phyloP scores from a whole-genome alignment of 2,797 vertebrate species.

The Discoglossus pictus region DNA sequence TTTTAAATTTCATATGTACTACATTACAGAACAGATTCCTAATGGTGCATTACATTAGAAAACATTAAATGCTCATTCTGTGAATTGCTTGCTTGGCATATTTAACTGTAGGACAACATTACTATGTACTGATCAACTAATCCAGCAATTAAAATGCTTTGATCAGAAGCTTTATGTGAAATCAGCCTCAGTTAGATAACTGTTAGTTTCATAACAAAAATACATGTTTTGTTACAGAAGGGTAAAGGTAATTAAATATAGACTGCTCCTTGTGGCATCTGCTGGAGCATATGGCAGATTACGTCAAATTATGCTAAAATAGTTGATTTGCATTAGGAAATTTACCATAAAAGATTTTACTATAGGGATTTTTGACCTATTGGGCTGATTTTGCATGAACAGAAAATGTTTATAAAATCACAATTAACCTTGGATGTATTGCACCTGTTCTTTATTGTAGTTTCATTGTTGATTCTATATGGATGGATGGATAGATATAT shows the following conservation, averaged over 20 bases:
- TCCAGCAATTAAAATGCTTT: neutral
- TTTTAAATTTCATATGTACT: too few species aligned
- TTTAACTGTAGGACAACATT: too few species aligned
- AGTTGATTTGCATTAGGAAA: constrained; percentile 17
- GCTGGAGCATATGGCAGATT: constrained; percentile 29
- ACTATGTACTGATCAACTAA: too few species aligned
- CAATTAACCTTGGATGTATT: too few species aligned
- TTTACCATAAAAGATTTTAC: neutral
- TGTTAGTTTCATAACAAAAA: neutral
- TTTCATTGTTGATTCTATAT: too few species aligned
- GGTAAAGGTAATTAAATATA: constrained; percentile 17
- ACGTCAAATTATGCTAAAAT: neutral
- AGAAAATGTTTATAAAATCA: neutral
- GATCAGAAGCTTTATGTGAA: neutral
- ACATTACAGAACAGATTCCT: too few species aligned
- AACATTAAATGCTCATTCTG: too few species aligned
- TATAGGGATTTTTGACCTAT: too few species aligned
- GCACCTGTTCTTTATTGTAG: too few species aligned
- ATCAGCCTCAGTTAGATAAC: neutral
- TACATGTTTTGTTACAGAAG: neutral
- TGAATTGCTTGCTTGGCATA: too few species aligned
- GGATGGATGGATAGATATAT: too few species aligned
- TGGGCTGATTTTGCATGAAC: neutral
- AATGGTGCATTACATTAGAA: too few species aligned
- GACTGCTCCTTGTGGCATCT: constrained; percentile 27